Conservation (phyloP, 2,888 invertebrate genomes). For the Thereva unica region DNA sequence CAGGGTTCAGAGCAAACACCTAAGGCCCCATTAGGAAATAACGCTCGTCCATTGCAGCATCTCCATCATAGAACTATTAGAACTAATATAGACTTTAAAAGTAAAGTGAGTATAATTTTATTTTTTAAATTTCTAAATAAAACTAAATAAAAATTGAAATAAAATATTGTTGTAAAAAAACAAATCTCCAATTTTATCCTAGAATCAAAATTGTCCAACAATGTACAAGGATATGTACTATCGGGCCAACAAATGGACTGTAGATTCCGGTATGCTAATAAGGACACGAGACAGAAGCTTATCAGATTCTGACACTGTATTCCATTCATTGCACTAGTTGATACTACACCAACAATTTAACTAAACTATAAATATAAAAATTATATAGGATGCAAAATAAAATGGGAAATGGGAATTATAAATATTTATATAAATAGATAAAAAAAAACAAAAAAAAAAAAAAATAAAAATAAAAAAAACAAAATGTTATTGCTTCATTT, state of each 20-base stretch:
- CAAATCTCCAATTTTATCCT: constrained; percentile 46
- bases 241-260: constrained; percentile 62
- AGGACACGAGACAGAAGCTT: constrained; percentile 52
- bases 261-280: constrained; percentile 56
- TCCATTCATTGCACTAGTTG: constrained; percentile 41
- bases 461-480: no score
- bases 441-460: background rate
- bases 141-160: background rate
- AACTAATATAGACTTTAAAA: constrained; percentile 95
- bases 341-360: background rate
- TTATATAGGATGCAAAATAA: constrained; percentile 15
- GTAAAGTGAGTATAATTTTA: background rate
- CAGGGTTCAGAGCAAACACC: constrained; percentile 85
- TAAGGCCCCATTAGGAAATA: constrained; percentile 91
- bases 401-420: constrained; percentile 8
- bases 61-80: constrained; percentile 91
- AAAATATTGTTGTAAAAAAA: no score
- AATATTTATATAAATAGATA: background rate
- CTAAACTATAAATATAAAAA: no score
- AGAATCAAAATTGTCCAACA: constrained; percentile 78
- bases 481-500: background rate
- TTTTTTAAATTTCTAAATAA: background rate
- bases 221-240: constrained; percentile 91
- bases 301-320: constrained; percentile 42
- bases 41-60: constrained; percentile 90